These are phyloP conservation scores for Stramonita haemastoma DNA, from an alignment of 2,888 invertebrate genomes.

Conservation along the genomic window DNA sequence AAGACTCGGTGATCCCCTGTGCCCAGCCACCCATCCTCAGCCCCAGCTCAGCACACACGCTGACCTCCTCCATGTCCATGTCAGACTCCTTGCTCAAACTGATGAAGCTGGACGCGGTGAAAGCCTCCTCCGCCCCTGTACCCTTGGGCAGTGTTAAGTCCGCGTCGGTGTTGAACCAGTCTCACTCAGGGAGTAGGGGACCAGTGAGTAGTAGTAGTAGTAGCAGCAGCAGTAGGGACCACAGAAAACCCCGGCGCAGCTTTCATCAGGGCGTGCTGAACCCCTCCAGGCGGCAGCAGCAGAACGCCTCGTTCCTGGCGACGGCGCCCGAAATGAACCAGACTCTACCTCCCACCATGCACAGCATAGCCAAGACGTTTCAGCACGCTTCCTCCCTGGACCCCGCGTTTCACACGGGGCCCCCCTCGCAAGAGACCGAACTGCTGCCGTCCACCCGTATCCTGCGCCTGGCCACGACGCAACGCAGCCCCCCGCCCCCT, in stretches of 20 bases:
- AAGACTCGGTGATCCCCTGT: conserved; percentile 5
- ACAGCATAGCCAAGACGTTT: conserved; percentile 1
- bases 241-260: conserved; percentile 28
- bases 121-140: conserved; percentile 28
- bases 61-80: not conserved
- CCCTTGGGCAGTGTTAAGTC: not conserved
- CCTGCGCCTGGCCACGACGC: conserved; percentile 25
- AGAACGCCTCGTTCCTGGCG: not conserved
- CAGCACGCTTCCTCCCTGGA: not conserved
- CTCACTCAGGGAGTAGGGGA: conserved; percentile 34
- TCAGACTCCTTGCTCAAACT: conserved; percentile 25
- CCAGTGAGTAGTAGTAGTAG: too few species aligned
- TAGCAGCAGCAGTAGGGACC: too few species aligned
- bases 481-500: too few species aligned
- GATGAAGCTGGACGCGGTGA: conserved; percentile 36
- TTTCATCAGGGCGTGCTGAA: conserved; percentile 22
- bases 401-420: not conserved
- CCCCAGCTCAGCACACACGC: not conserved
- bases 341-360: conserved; percentile 20
- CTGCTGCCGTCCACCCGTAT: not conserved
- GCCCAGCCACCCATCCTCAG: not conserved
- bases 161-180: conserved; percentile 29
- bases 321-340: conserved; percentile 12
- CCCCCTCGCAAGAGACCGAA: not conserved
- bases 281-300: conserved; percentile 18